Evolutionary conservation across 2,888 invertebrate genomes (phyloP), one percentile per base, ranked within the genome.

Genomic region (Eumerus sabulonum): DNA sequence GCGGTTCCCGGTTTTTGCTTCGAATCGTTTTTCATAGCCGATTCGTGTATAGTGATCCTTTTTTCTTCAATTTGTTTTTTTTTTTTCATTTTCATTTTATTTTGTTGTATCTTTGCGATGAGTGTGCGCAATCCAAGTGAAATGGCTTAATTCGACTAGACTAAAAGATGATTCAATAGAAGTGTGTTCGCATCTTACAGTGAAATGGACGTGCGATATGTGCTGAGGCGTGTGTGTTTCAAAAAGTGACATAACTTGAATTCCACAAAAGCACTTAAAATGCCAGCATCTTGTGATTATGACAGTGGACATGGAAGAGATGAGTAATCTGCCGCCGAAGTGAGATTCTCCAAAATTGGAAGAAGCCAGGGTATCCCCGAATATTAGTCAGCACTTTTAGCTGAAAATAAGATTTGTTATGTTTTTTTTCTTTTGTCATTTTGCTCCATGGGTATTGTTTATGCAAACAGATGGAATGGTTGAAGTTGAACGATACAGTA

Each of bases 91-190:
- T 54, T 19, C 42, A 40, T 16, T 45, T 38, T 12, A 14, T 17
- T 53, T 18, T 27, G 27, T 27, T 27, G 3, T 27, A 27, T 27
- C 27, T 27, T 27, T 27, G 14, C 0, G 19, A 77, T 72, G 77
- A 77, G 77, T 63, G 42, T 77, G 77, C 77, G 77, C 77, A 77
- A 73, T 68, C 16, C 51, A 77, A 63, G 48, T 62, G 42, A 53
- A n/a, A 7, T 27, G 36, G 18, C 51, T 72, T 67, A 42, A 62
- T 71, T 47, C 71, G 38, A 48, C 77, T 67, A 77, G 77, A 77
- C 77, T n/a, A 77, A 77, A 77, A 57, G 67, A 77, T 77, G 77
- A 77, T 77, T 77, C 77, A 77, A 77, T 62, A 40, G 57, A 63
- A 53, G 14, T 60, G 45, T 59, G 17, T 45, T 14, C 14, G 48